These are phyloP conservation scores for Drepanosiphum platanoidis DNA, from an alignment of 2,888 invertebrate genomes.

Conservation along the genomic window DNA sequence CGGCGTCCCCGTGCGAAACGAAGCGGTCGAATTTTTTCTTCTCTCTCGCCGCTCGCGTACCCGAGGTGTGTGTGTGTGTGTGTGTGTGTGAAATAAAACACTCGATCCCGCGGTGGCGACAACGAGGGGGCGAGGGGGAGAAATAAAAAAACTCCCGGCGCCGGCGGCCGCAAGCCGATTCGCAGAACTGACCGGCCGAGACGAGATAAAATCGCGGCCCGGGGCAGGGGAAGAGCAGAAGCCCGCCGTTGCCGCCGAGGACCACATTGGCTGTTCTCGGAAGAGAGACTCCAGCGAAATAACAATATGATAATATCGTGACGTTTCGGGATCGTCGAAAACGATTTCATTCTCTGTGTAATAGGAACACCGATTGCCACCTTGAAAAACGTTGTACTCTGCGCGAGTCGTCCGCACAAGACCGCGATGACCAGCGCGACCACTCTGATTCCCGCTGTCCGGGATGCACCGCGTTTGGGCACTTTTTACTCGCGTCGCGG, in stretches of 20 bases:
- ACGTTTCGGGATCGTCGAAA: neutral
- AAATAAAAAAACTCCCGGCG: neutral
- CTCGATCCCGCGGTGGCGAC: slow-evolving; percentile 5
- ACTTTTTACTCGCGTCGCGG: too few species aligned
- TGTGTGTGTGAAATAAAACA: slow-evolving; percentile 39
- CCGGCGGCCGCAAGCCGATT: neutral
- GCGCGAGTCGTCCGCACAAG: too few species aligned
- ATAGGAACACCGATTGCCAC: too few species aligned
- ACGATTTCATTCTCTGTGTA: too few species aligned
- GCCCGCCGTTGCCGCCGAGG: neutral
- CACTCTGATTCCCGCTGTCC: too few species aligned
- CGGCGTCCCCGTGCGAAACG: neutral
- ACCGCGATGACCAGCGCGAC: too few species aligned
- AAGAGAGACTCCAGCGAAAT: neutral
- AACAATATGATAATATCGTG: too few species aligned
- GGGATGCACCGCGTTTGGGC: too few species aligned
- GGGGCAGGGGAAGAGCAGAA: neutral
- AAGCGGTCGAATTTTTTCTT: slow-evolving; percentile 5
- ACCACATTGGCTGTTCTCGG: slow-evolving; percentile 29
- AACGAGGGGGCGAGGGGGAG: neutral
- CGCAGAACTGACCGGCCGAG: slow-evolving; percentile 20
- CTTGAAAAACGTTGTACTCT: too few species aligned
- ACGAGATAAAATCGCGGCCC: neutral
- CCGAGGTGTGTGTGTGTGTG: too few species aligned
- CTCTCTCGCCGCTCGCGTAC: too few species aligned